Evolutionary conservation across 2,113 vertebrate species (phyloP).

Genomic region (western clawed frog (Xenopus tropicalis)): DNA sequence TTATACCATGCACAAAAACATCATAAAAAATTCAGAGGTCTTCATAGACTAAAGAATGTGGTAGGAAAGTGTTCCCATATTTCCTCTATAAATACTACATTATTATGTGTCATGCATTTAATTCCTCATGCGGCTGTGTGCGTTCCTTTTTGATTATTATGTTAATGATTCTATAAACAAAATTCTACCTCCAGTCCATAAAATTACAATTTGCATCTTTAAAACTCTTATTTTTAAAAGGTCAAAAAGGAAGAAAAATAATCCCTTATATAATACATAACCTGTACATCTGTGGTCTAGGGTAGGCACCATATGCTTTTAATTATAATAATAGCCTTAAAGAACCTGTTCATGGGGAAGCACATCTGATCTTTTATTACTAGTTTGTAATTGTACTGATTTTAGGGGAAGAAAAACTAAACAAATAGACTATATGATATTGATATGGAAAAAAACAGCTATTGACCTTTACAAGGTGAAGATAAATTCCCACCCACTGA

Average conservation of each 20-base stretch:
- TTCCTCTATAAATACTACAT: constrained; percentile 55
- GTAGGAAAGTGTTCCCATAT: constrained; percentile 54
- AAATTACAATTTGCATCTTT: constrained; percentile 53
- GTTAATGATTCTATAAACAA: constrained; percentile 58
- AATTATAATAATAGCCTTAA: constrained; percentile 88
- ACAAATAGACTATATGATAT: constrained; percentile 56
- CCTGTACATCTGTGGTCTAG: constrained; percentile 81
- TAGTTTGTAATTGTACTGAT: constrained; percentile 75
- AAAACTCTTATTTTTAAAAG: constrained; percentile 65
- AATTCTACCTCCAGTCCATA: constrained; percentile 51
- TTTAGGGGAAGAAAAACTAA: constrained; percentile 57
- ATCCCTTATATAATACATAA: constrained; percentile 77
- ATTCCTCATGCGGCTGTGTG: constrained; percentile 36
- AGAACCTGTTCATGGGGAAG: constrained; percentile 81
- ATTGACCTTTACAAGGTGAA: constrained; percentile 65
- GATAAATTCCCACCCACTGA: constrained; percentile 72
- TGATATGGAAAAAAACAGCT: constrained; percentile 56
- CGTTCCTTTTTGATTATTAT: constrained; percentile 58
- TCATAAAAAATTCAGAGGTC: constrained; percentile 64
- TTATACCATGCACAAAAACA: constrained; percentile 55
- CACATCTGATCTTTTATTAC: constrained; percentile 75
- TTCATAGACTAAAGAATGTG: constrained; percentile 54
- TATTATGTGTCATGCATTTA: constrained; percentile 16
- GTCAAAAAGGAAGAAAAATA: constrained; percentile 58
- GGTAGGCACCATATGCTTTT: constrained; percentile 85